phyloP scores from a whole-genome alignment of 2,888 invertebrate genomes.

The Pomacea canaliculata region DNA sequence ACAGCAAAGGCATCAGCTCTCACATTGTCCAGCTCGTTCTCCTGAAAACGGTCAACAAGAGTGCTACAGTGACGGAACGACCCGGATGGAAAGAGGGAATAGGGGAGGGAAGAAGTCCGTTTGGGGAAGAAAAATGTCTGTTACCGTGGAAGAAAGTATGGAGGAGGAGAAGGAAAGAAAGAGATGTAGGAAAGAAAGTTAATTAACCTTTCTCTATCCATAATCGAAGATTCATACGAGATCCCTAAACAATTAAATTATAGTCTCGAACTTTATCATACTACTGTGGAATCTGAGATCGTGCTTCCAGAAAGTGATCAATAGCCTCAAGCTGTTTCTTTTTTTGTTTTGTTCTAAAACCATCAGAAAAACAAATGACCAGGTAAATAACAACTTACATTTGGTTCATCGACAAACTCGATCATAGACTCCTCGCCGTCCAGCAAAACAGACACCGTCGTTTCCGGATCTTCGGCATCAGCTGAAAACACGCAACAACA shows the following conservation, averaged over 20 bases:
- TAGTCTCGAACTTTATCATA: too few relatives aligned
- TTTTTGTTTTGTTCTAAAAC: background rate
- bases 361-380: background rate
- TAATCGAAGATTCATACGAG: too few relatives aligned
- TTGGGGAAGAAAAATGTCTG: too few relatives aligned
- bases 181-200: background rate
- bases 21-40: slow-evolving; percentile 22
- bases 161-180: background rate
- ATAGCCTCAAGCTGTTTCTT: background rate
- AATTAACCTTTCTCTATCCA: too few relatives aligned
- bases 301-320: too few relatives aligned
- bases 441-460: slow-evolving; percentile 91
- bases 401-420: slow-evolving; percentile 79
- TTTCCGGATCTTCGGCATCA: slow-evolving; percentile 72
- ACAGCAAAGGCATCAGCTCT: slow-evolving; percentile 33
- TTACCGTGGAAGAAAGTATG: background rate
- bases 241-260: too few relatives aligned
- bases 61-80: background rate
- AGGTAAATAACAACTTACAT: slow-evolving; percentile 15
- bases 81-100: background rate
- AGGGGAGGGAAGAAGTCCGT: background rate
- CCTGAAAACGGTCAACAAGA: slow-evolving; percentile 18
- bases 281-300: too few relatives aligned
- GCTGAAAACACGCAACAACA: slow-evolving; percentile 16
- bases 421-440: slow-evolving; percentile 94